A percentile compares a stretch with the other conserved stretches of the same genome.
phyloP scores from a whole-genome alignment of 1,140 invertebrate species.

The Sycophila sp. region DNA sequence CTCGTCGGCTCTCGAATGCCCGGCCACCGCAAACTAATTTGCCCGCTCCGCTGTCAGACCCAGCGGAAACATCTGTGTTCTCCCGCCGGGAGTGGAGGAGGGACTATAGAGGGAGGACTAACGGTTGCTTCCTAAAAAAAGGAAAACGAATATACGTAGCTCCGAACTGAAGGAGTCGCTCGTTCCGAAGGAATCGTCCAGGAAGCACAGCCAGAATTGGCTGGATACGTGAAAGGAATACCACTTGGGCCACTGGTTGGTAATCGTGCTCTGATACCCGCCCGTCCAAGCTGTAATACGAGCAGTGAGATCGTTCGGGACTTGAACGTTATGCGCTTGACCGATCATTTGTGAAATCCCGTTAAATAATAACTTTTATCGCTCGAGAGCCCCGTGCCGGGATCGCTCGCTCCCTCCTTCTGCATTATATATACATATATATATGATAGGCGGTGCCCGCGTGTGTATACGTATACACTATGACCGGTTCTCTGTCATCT shows the following conservation, averaged over 20 bases:
- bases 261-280: too few species aligned
- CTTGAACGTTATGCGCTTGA: not conserved
- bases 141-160: constrained; percentile 8
- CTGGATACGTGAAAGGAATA: too few species aligned
- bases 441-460: not conserved
- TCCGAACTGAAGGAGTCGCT: too few species aligned
- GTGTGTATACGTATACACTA: not conserved
- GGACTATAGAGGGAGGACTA: too few species aligned
- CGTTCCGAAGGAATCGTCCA: too few species aligned
- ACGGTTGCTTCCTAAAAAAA: constrained; percentile 16
- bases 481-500: too few species aligned
- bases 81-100: too few species aligned
- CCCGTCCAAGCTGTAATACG: too few species aligned
- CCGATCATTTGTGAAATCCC: constrained; percentile 11
- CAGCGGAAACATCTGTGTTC: constrained; percentile 10
- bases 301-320: too few species aligned
- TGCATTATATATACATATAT: not conserved
- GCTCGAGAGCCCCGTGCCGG: not conserved
- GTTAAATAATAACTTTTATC: constrained; percentile 12
- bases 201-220: too few species aligned
- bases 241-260: too few species aligned
- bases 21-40: constrained; percentile 11
- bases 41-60: constrained; percentile 6
- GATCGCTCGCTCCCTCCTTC: too few species aligned
- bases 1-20: not conserved